phyloP scores from a whole-genome alignment of 2,113 vertebrate species.

The Crotalus horridus region DNA sequence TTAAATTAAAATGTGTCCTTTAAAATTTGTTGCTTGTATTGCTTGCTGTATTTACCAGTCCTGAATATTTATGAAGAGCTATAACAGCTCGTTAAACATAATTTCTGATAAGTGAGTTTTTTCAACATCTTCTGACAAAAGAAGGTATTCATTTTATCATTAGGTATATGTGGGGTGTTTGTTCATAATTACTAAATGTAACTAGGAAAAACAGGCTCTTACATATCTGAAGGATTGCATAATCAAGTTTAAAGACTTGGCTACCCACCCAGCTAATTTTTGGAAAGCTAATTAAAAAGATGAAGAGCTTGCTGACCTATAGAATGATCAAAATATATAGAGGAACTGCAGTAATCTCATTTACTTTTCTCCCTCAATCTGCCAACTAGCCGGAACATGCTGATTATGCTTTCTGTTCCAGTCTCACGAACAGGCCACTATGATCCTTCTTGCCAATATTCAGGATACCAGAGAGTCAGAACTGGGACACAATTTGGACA shows the following conservation, averaged over 20 bases:
- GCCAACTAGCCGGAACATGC: neutral
- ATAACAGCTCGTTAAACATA: neutral
- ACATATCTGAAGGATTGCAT: neutral
- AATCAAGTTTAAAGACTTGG: neutral
- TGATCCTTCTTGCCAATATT: neutral
- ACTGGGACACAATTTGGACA: neutral
- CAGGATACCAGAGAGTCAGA: neutral
- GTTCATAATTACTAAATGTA: constrained; percentile 6
- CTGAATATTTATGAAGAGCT: constrained; percentile 6
- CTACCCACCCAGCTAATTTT: fast-evolving
- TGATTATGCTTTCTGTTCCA: neutral
- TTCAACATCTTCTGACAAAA: neutral
- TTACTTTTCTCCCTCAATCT: constrained; percentile 6
- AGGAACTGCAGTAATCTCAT: neutral
- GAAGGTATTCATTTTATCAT: neutral
- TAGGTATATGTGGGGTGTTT: neutral
- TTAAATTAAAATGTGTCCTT: neutral
- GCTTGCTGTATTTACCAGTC: fast-evolving
- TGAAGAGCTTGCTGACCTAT: fast-evolving
- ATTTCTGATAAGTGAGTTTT: neutral
- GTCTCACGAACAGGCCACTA: neutral
- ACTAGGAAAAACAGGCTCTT: neutral
- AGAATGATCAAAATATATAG: neutral
- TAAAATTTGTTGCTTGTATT: neutral
- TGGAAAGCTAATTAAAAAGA: neutral